A percentile compares a stretch with the other conserved stretches of the same genome.
Evolutionary conservation across 2,113 vertebrate species (phyloP).

Genomic region (Bombycilla garrulus): DNA sequence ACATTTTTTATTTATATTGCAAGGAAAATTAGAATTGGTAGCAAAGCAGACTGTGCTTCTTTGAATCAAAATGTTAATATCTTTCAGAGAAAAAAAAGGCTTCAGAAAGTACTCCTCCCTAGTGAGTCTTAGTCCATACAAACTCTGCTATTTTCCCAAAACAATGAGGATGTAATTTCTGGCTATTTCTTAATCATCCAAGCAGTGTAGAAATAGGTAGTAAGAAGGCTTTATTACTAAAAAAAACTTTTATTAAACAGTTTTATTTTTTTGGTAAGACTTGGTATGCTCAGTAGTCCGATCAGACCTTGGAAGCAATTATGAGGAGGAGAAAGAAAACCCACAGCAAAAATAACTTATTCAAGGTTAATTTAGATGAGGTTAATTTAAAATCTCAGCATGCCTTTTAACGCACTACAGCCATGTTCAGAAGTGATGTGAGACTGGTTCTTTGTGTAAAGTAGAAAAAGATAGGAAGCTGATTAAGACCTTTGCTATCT

Average conservation of each 20-base stretch:
- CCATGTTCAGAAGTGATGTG: background rate
- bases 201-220: background rate
- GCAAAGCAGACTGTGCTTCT: background rate
- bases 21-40: background rate
- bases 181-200: background rate
- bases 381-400: constrained; percentile 10
- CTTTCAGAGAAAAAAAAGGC: background rate
- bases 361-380: background rate
- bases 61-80: background rate
- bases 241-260: background rate
- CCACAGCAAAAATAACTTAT: background rate
- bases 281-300: background rate
- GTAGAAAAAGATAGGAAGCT: background rate
- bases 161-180: background rate
- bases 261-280: background rate
- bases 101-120: background rate
- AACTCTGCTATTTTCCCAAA: background rate
- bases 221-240: background rate
- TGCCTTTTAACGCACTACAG: background rate
- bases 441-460: background rate
- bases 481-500: background rate
- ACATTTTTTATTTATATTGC: background rate
- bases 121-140: background rate
- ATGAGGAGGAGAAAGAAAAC: background rate
- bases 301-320: background rate